Evolutionary conservation across 2,797 vertebrate genomes (phyloP).

Genomic region (Falco columbarius): DNA sequence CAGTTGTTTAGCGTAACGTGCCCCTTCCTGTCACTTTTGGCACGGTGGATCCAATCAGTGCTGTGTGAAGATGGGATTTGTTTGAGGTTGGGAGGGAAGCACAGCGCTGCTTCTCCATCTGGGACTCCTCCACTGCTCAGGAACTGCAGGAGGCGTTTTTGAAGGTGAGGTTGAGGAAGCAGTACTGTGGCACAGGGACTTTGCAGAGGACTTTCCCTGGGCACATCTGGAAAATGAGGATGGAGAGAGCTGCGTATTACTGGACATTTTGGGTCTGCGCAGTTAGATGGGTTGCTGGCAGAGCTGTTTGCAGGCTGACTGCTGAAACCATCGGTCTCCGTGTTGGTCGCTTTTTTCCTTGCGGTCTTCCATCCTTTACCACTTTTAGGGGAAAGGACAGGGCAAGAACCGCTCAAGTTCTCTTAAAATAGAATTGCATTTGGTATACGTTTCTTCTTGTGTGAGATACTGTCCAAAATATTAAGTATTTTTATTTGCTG

Average conservation of each 20-base stretch:
- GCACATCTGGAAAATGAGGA: background rate
- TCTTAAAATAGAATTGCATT: background rate
- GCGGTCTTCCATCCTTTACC: background rate
- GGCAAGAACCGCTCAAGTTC: background rate
- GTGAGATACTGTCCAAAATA: background rate
- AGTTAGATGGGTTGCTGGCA: background rate
- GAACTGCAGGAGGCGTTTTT: background rate
- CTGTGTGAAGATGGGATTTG: background rate
- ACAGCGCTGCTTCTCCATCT: background rate
- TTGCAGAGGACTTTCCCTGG: background rate
- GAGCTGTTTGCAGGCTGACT: background rate
- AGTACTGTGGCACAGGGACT: background rate
- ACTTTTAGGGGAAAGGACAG: background rate
- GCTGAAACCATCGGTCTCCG: background rate
- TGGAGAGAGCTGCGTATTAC: background rate
- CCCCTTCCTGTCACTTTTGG: background rate
- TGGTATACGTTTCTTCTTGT: background rate
- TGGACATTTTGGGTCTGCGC: background rate
- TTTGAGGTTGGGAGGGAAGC: background rate
- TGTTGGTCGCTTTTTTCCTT: background rate
- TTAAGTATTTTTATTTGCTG: background rate
- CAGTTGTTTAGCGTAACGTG: accelerated
- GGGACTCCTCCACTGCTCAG: background rate
- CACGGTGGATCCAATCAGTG: accelerated
- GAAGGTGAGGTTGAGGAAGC: background rate